Evolutionary conservation across 2,888 invertebrate genomes (phyloP), one percentile per base, ranked within the genome.

Genomic region (Euphydryas editha): DNA sequence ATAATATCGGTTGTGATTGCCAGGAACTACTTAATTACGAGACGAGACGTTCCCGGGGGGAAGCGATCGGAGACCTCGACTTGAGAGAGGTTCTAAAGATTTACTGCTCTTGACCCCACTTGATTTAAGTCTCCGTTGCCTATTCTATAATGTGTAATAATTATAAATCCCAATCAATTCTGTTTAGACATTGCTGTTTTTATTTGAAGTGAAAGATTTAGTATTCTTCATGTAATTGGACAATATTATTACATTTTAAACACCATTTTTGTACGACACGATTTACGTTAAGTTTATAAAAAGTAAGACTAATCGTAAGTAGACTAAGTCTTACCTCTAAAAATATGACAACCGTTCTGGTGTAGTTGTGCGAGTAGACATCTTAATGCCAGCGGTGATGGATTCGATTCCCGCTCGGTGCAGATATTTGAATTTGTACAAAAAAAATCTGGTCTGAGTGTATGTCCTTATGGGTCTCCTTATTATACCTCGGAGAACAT

Each of bases 61-160:
- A 80, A 70, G 74, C 76, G 78, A 84, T 82, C 76, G 75, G 74
- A 75, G 73, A 73, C 72, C 69, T 77, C 75, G 73, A 64, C 65
- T 71, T 63, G 68, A 71, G 72, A 79, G 79, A 77, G 78, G 76
- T 78, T 78, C 73, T 73, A 63, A 81, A 83, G 87, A 88, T 88
- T 88, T 86, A 88, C 81, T 78, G 78, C 80, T 82, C 79, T 84
- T 86, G 86, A 86, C 87, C 88, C 80, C 78, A 81, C 81, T 86
- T 86, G 83, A 84, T 81, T 82, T 62, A 59, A 60, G 68, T 64
- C 68, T 68, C 62, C 62, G 59, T 68, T 72, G 58, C 66, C 68
- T 65, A 68, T 67, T 68, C 72, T 74, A 30, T 77, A 75, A 74
- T 72, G 71, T 78, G 74, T 81, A 75, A n/a, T n/a, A n/a, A 74